These are phyloP conservation scores for Acrossocheilus fasciatus DNA, from an alignment of 2,797 vertebrate genomes.

Conservation along the genomic window DNA sequence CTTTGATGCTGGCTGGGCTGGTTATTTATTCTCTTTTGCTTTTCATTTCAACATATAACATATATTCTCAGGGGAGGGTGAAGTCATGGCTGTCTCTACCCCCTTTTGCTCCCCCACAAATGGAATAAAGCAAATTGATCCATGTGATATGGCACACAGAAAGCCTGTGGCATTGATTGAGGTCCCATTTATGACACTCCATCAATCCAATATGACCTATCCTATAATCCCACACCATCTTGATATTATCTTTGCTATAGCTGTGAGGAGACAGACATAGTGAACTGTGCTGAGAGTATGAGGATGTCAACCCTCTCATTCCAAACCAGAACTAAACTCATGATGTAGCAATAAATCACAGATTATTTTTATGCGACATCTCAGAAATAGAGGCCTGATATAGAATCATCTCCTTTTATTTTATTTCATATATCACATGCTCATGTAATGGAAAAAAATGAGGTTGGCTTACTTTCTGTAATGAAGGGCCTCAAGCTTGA, in stretches of 20 bases:
- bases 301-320: conserved; percentile 17
- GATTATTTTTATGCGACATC: conserved; percentile 6
- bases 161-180: conserved; percentile 50
- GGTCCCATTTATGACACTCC: conserved; percentile 42
- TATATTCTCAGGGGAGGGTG: conserved; percentile 20
- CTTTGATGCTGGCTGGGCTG: conserved; percentile 3
- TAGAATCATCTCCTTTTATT: conserved; percentile 5
- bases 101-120: conserved; percentile 16
- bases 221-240: conserved; percentile 36
- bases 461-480: conserved; percentile 20
- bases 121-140: conserved; percentile 54
- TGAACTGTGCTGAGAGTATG: conserved; percentile 4
- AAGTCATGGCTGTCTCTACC: conserved; percentile 17
- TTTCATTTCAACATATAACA: conserved; percentile 16
- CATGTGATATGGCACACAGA: conserved; percentile 45
- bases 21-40: not conserved
- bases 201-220: conserved; percentile 52
- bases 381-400: conserved; percentile 7
- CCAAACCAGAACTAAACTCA: conserved; percentile 14
- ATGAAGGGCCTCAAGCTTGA: conserved; percentile 11
- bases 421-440: conserved; percentile 26
- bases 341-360: conserved; percentile 37
- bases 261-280: conserved; percentile 19
- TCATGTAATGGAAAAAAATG: conserved; percentile 23
- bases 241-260: conserved; percentile 30